phyloP scores from a whole-genome alignment of 2,797 vertebrate species.

The Microctenopoma lineatum region DNA sequence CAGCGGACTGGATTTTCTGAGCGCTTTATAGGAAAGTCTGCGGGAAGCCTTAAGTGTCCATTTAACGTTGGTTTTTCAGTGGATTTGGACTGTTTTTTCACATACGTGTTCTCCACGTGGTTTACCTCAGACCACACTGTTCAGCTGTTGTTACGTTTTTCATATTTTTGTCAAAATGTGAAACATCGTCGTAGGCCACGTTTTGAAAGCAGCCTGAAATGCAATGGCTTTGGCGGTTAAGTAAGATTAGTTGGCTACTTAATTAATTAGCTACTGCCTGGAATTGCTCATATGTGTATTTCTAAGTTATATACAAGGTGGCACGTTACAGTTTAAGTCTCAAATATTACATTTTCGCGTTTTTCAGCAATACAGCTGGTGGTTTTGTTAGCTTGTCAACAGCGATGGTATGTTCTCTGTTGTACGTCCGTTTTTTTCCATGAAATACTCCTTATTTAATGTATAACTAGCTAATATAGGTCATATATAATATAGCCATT shows the following conservation, averaged over 20 bases:
- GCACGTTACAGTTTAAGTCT: neutral
- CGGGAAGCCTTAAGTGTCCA: slow-evolving; percentile 73
- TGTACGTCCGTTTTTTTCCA: neutral
- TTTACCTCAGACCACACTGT: accelerated
- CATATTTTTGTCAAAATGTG: slow-evolving; percentile 23
- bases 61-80: slow-evolving; percentile 16
- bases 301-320: neutral
- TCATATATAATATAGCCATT: too few species aligned
- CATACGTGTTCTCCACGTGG: neutral
- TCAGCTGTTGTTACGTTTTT: neutral
- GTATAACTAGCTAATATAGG: accelerated
- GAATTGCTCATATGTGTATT: neutral
- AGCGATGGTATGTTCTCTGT: slow-evolving; percentile 14
- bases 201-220: slow-evolving; percentile 40
- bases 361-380: neutral
- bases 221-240: slow-evolving; percentile 55
- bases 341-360: neutral
- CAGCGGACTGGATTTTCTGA: slow-evolving; percentile 56
- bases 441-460: accelerated
- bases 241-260: neutral
- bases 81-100: neutral
- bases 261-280: too few species aligned
- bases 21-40: slow-evolving; percentile 75
- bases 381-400: slow-evolving; percentile 27
- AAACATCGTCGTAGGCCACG: slow-evolving; percentile 53